These are phyloP conservation scores for Gopherus evgoodei DNA, from an alignment of 2,113 vertebrate genomes.

Conservation along the genomic window DNA sequence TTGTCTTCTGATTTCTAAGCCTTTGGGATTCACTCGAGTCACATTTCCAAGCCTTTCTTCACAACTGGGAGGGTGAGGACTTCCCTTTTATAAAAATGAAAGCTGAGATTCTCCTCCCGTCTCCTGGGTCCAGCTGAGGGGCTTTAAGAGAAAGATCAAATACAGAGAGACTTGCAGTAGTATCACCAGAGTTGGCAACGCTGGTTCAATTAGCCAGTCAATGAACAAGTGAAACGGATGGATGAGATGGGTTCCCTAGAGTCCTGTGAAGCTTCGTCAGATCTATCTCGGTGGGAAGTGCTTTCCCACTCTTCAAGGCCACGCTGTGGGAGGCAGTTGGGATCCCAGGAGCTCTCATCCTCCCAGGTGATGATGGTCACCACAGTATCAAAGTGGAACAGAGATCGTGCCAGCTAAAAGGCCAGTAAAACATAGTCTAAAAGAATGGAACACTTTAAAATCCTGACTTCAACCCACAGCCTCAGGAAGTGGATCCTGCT, in stretches of 20 bases:
- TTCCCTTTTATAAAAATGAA: not conserved
- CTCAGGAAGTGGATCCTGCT: accelerated
- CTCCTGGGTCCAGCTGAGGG: not conserved
- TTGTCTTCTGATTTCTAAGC: not conserved
- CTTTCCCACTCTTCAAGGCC: not conserved
- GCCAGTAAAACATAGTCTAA: accelerated
- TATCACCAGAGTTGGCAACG: not conserved
- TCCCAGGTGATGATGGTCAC: not conserved
- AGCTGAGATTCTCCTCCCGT: not conserved
- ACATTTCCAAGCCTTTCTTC: not conserved
- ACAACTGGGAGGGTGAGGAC: not conserved
- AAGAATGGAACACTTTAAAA: accelerated
- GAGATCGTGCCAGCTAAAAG: not conserved
- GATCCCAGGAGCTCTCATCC: not conserved
- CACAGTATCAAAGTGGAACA: accelerated
- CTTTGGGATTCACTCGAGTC: not conserved
- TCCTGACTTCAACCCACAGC: accelerated
- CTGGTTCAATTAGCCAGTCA: accelerated
- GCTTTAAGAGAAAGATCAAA: not conserved
- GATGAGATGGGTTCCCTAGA: not conserved
- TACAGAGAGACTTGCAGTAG: not conserved
- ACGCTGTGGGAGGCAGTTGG: not conserved
- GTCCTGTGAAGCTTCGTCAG: not conserved
- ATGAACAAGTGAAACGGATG: not conserved
- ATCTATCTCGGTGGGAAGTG: not conserved